Evolutionary conservation across 2,113 vertebrate species (phyloP), one percentile per base, ranked within the genome.

Genomic region (Gorsachius goisagi): DNA sequence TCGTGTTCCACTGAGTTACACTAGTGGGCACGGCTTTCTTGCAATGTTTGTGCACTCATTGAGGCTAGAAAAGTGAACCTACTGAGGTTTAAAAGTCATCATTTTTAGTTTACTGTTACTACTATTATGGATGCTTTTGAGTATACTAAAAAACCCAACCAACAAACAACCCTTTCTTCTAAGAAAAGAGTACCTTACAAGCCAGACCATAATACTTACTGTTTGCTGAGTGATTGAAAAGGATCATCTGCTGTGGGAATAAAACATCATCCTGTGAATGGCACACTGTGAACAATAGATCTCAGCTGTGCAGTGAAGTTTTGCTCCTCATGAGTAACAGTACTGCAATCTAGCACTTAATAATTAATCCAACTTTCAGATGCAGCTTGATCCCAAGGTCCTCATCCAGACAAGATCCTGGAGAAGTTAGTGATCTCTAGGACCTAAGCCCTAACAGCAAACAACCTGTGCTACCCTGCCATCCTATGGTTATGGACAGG

Each of bases 381-480:
- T 59, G 72, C 8, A 30, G 64, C 73, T 89, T 72, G 80, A 75
- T 92, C 56, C 76, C 30, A 21, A 56, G 47, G 30, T 81, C 49
- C 32, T 93, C n/a, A 39, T 60, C 56, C n/a, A 37, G 60, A 21
- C 1, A 4, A 84, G 59, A 53, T 56, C 66, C 35, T 49, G 72
- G 52, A 39, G 85, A 78, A 87, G 37, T 49, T 39, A 9, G 35
- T 53, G 73, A 64, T 89, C 64, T 50, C 33, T 47, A 10, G 56
- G 58, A 87, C 53, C 8, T 53, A 28, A 90, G 9, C 56, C 28
- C 55, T 60, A 39, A 37, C 30, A 74, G 74, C 74, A 89, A 71
- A 72, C 80, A 87, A 89, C 59, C 92, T 90, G 89, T 89, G 77
- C 91, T 95, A 9, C 74, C 77, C 91, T 93, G 74, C 95, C 88